Evolutionary conservation across 2,888 invertebrate genomes (phyloP), one percentile per base, ranked within the genome.

Genomic region (Parascotia fuliginaria): DNA sequence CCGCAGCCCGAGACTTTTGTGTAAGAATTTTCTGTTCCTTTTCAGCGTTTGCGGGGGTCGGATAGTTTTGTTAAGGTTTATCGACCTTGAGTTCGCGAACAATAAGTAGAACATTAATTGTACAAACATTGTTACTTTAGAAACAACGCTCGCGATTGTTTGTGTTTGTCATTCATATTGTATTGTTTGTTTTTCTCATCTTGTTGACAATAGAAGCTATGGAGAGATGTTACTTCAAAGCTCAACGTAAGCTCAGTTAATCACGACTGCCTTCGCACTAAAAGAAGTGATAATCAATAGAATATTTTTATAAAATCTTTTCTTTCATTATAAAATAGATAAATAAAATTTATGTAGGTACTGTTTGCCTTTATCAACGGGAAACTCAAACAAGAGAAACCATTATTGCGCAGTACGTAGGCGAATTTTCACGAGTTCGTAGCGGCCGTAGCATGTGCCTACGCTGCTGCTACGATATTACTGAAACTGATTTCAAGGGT

Each of bases 1-100:
- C 87, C 86, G 79, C 70, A 62, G 65, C 62, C 66, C 72, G 75
- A 79, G 79, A 87, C 86, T 88, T 85, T 86, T 87, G 81, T 84
- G 77, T 62, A 65, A 73, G 70, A 69, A 79, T 81, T 81, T 76
- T 74, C 70, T 73, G 64, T 75, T 79, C 74, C 70, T 77, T 79
- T 81, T 80, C 74, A 76, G 67, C 58, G 55, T 76, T 76, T 73
- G 62, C 57, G 54, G 65, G 67, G 67, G 65, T 69, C 55, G 73
- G 61, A 70, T 79, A 78, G 78, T 81, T 79, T 75, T 72, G 74
- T 75, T 62, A 60, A 59, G 61, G 75, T 71, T 71, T 75, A 72
- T 66, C 55, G 63, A 68, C 61, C 71, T 67, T 56, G 55, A 55
- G 58, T 45, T 47, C 32, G 41, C 33, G 51, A 34, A 54, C 52